These are phyloP conservation scores for Camponotus vicinus DNA, from an alignment of 1,140 invertebrate genomes.

Conservation along the genomic window DNA sequence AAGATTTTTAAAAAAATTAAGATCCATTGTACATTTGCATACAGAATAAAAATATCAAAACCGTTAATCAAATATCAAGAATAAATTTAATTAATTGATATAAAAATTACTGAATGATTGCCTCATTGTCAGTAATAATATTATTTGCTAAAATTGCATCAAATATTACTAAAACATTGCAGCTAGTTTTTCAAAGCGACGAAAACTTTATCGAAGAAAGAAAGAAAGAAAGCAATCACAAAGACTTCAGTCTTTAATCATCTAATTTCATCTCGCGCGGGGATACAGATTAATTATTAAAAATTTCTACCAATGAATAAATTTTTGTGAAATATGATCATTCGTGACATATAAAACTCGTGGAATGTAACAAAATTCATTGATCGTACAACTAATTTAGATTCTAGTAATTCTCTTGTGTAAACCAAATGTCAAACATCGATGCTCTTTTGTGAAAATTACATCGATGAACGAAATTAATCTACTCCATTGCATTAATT, in stretches of 20 bases:
- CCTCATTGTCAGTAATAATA: not conserved
- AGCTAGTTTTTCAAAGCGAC: not conserved
- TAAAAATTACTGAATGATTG: not conserved
- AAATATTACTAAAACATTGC: not conserved
- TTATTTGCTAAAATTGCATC: not conserved
- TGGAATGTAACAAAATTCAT: slow-evolving; percentile 64
- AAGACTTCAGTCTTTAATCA: not conserved
- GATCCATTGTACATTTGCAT: not conserved
- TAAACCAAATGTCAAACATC: slow-evolving; percentile 66
- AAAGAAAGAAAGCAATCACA: not conserved
- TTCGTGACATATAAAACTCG: slow-evolving; percentile 62
- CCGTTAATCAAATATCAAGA: not conserved
- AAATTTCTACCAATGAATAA: not conserved
- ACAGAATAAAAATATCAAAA: not conserved
- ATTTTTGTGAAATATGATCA: slow-evolving; percentile 54
- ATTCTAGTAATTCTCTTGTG: slow-evolving; percentile 49
- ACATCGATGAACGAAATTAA: slow-evolving; percentile 64
- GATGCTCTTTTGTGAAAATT: slow-evolving; percentile 59
- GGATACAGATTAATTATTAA: slow-evolving; percentile 21
- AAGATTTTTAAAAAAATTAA: slow-evolving; percentile 26
- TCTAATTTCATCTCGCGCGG: not conserved
- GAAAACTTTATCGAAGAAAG: not conserved
- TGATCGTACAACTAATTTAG: slow-evolving; percentile 68
- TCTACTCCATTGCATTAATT: slow-evolving; percentile 50
- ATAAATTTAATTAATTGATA: slow-evolving; percentile 19